phyloP scores from a whole-genome alignment of 2,888 invertebrate species.

The Chaetogeoica ovagalla region DNA sequence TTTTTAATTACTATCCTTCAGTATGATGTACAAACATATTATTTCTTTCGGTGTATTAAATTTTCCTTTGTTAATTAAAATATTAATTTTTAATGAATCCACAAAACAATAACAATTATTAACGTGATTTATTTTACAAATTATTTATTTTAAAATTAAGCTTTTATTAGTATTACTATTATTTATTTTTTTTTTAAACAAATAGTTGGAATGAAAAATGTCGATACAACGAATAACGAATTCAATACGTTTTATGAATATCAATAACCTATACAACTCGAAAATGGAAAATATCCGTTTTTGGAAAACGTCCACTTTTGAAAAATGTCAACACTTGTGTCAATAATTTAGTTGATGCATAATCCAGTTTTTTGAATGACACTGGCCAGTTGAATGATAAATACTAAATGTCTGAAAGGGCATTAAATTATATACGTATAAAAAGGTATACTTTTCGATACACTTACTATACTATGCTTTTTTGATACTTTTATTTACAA shows the following conservation, averaged over 20 bases:
- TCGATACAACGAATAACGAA: neutral
- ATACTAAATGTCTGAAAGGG: neutral
- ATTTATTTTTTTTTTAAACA: too few relatives aligned
- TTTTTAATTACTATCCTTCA: too few relatives aligned
- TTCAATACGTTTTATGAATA: neutral
- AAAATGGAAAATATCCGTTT: neutral
- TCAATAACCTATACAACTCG: neutral
- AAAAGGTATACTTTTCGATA: slow-evolving; percentile 4
- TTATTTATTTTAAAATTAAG: too few relatives aligned
- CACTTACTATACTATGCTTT: too few relatives aligned
- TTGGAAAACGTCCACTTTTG: neutral
- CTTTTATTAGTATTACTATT: too few relatives aligned
- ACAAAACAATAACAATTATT: neutral
- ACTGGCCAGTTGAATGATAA: neutral
- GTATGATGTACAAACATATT: too few relatives aligned
- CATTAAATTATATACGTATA: neutral
- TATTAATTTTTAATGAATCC: too few relatives aligned
- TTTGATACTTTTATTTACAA: slow-evolving; percentile 5
- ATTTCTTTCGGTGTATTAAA: too few relatives aligned
- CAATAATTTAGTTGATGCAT: neutral
- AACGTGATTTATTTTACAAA: too few relatives aligned
- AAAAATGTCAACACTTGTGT: neutral
- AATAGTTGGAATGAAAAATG: too few relatives aligned
- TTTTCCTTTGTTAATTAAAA: too few relatives aligned
- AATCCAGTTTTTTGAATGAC: neutral